Evolutionary conservation across 2,113 vertebrate species (phyloP).

Genomic region (Trinectes maculatus): DNA sequence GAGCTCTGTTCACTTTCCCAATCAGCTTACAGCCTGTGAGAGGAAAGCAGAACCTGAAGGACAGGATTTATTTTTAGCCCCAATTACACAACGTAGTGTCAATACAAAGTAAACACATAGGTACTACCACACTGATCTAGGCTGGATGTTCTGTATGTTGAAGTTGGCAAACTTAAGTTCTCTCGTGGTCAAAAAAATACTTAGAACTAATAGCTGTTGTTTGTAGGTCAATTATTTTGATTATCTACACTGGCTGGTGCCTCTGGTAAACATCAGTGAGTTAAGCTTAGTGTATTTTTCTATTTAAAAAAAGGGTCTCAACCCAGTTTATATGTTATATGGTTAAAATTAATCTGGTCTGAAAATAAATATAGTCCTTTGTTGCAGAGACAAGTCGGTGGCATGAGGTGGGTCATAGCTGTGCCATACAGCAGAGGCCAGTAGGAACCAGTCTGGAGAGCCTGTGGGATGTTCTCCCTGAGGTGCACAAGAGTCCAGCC

Average conservation of each 20-base stretch:
- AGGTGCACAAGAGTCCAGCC: constrained; percentile 79
- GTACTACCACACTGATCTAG: constrained; percentile 12
- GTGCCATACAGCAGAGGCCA: constrained; percentile 85
- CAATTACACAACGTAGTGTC: constrained; percentile 46
- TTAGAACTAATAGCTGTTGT: too few species aligned
- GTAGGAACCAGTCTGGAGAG: constrained; percentile 86
- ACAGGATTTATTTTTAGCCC: constrained; percentile 53
- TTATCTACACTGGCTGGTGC: too few species aligned
- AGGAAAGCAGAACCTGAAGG: constrained; percentile 35
- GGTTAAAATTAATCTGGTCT: not conserved
- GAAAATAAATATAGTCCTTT: not conserved
- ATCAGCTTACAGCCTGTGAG: constrained; percentile 39
- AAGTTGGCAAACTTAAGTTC: not conserved
- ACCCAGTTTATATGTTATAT: not conserved
- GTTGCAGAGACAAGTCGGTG: constrained; percentile 89
- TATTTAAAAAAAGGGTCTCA: too few species aligned
- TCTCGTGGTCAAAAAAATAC: not conserved
- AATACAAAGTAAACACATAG: constrained; percentile 40
- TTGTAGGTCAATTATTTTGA: too few species aligned
- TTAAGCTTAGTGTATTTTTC: too few species aligned
- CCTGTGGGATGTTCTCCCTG: constrained; percentile 89
- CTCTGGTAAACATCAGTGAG: too few species aligned
- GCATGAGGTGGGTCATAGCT: constrained; percentile 86
- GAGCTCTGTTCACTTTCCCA: constrained; percentile 30
- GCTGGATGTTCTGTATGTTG: constrained; percentile 13